A percentile compares a stretch with the other conserved stretches of the same genome.
Evolutionary conservation across 2,113 vertebrate genomes (phyloP).

Genomic region (Accipiter cooperii): DNA sequence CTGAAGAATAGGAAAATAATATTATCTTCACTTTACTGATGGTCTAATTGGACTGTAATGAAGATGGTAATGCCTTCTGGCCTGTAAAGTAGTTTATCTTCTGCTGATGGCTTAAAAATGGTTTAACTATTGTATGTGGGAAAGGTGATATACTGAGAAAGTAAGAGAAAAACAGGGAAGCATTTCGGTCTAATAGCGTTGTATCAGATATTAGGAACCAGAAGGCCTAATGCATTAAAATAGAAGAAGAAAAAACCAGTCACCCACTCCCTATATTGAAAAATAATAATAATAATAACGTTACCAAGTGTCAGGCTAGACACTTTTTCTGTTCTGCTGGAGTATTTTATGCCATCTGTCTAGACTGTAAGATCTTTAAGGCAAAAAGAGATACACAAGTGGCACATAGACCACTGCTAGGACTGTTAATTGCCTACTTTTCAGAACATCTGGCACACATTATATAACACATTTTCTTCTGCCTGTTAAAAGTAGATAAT

Average conservation of each 20-base stretch:
- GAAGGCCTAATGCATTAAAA: background rate
- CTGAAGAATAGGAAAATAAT: background rate
- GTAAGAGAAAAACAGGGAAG: background rate
- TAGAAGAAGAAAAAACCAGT: background rate
- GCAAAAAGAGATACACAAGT: background rate
- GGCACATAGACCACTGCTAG: background rate
- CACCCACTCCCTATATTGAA: background rate
- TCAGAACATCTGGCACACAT: constrained; percentile 13
- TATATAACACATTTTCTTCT: background rate
- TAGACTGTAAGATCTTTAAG: constrained; percentile 5
- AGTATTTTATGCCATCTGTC: constrained; percentile 5
- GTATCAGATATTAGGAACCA: background rate
- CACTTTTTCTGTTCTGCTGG: background rate
- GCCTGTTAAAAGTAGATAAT: background rate
- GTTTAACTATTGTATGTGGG: background rate
- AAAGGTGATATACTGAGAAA: background rate
- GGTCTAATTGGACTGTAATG: background rate
- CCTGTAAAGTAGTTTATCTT: background rate
- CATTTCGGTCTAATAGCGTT: background rate
- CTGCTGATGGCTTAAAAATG: background rate
- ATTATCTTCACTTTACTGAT: background rate
- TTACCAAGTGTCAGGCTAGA: background rate
- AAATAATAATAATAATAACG: background rate
- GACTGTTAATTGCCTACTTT: constrained; percentile 4
- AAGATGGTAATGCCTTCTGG: background rate